A percentile compares a stretch with the other conserved stretches of the same genome.
Evolutionary conservation across 1,140 invertebrate species (phyloP).

Genomic region (Globodera ellingtonae): DNA sequence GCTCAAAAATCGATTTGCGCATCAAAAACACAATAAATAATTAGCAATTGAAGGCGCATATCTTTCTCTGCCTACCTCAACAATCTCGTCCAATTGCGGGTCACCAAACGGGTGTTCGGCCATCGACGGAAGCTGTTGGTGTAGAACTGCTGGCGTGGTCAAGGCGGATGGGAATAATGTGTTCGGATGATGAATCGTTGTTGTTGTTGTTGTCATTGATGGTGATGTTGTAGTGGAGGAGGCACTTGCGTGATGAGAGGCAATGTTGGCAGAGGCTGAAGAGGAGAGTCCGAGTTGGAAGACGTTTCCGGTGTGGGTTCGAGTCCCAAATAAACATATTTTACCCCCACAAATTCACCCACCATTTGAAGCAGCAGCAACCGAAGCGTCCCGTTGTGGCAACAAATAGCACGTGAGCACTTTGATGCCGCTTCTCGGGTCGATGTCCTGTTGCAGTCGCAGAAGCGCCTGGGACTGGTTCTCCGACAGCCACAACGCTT

Average conservation of each 20-base stretch:
- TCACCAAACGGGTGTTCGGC: slow-evolving; percentile 28
- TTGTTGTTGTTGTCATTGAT: too few relatives aligned
- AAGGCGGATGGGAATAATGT: background rate
- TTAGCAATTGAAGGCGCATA: too few relatives aligned
- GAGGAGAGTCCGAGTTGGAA: too few relatives aligned
- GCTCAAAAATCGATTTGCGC: background rate
- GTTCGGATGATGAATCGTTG: background rate
- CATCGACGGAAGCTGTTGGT: background rate
- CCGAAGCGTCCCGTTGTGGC: slow-evolving; percentile 77
- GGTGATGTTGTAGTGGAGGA: too few relatives aligned
- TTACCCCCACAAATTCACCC: too few relatives aligned
- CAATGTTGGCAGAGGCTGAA: too few relatives aligned
- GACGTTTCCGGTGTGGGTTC: too few relatives aligned
- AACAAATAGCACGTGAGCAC: slow-evolving; percentile 97
- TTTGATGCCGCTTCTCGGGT: slow-evolving; percentile 74
- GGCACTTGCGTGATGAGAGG: too few relatives aligned
- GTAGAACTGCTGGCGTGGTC: background rate
- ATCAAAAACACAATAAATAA: too few relatives aligned
- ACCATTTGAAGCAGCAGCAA: background rate
- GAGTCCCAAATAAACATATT: too few relatives aligned
- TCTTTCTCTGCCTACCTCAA: slow-evolving; percentile 23
- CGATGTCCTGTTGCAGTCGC: slow-evolving; percentile 89
- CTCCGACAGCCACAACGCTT: slow-evolving; percentile 97
- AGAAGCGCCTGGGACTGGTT: slow-evolving; percentile 96
- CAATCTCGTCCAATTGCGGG: slow-evolving; percentile 32